Base-by-base conservation (phyloP, 2,113 vertebrate species). In the Cyprinodon brontotheroides region DNA sequence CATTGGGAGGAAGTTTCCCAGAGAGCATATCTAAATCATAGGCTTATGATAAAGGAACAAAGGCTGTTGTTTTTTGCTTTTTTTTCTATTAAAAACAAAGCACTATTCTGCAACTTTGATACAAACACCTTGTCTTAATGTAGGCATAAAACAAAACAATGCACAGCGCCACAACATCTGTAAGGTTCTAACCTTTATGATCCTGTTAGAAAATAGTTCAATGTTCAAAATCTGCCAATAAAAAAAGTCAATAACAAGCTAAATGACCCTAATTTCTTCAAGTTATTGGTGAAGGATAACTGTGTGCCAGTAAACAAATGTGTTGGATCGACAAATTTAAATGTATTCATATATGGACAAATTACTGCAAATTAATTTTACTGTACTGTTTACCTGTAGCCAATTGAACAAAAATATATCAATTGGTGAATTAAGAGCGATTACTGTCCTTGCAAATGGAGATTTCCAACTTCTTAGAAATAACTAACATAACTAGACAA, bases 241-340 rank as follows among this genome's bases (percentile, higher is more conserved):
- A 48, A 74, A 68, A 66, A 89, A 86, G 29, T 74, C 77, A 84
- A 86, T 80, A 70, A 47, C 48, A 62, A 53, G 77, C 72, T 50
- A 39, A 71, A 82, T 62, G 66, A 39, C 70, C 20, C 45, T n/a
- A 61, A 48, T 39, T 17, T 61, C 59, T 76, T 36, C 41, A 57
- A 38, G 40, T 64, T 64, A 70, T 60, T 77, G 41, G 60, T n/a
- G n/a, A 65, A 37, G 68, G 45, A 72, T 65, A 17, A 62, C 3
- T 8, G 38, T 53, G 14, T 3, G 61, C 41, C 13, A 47, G 40
- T 14, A 39, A 15, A 53, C 50, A 53, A 53, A 53, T 68, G 60
- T 45, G 43, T 47, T 1, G 11, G 12, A 17, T 36, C 15, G 38
- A 45, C 60, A 38, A 17, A 15, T 17, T 36, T 61, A 9, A 57